phyloP scores from a whole-genome alignment of 2,888 invertebrate genomes.

The Dioctria linearis region DNA sequence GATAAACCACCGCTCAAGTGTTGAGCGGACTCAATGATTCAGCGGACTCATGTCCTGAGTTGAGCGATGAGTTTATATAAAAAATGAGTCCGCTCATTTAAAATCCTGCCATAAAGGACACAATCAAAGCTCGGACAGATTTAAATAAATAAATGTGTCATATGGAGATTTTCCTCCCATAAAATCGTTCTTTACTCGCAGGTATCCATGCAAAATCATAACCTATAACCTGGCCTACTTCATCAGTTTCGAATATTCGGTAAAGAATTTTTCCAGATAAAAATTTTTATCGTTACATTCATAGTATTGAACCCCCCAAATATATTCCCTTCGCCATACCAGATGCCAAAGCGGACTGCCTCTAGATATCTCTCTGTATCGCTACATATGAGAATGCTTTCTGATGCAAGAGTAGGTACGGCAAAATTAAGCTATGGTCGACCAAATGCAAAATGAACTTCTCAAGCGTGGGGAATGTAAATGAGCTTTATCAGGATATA shows the following conservation, averaged over 20 bases:
- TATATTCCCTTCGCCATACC: background rate
- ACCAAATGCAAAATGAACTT: conserved; percentile 48
- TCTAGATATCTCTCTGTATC: background rate
- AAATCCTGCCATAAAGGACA: too few relatives aligned
- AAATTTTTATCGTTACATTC: background rate
- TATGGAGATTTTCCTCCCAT: too few relatives aligned
- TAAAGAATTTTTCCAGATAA: conserved; percentile 35
- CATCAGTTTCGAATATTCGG: conserved; percentile 19
- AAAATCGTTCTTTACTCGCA: background rate
- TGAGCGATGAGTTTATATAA: too few relatives aligned
- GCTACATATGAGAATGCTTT: conserved; percentile 1
- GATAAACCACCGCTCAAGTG: too few relatives aligned
- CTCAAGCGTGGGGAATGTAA: conserved; percentile 30
- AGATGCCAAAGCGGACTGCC: conserved; percentile 4
- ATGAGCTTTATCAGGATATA: conserved; percentile 31
- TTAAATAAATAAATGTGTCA: too few relatives aligned
- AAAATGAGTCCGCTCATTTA: too few relatives aligned
- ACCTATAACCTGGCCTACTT: background rate
- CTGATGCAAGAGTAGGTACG: conserved; percentile 3
- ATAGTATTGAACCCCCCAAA: background rate
- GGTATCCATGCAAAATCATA: background rate
- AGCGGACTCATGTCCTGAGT: too few relatives aligned
- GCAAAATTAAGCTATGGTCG: conserved; percentile 37
- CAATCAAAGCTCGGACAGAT: too few relatives aligned
- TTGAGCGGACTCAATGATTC: too few relatives aligned